Conservation (phyloP, 1,140 invertebrate genomes). For the Papilio polytes region DNA sequence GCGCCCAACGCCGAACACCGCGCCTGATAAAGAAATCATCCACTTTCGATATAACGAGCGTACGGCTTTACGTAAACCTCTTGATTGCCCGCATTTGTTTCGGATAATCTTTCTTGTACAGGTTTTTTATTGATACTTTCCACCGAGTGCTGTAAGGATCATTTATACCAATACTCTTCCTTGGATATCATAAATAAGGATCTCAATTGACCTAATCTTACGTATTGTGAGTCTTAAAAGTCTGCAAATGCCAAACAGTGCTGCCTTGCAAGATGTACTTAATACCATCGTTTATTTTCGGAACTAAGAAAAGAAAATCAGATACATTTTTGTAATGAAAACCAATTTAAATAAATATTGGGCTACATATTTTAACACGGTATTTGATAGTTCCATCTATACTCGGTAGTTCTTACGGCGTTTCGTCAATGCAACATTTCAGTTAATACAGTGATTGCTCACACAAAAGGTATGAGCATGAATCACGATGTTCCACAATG, state of each 20-base stretch:
- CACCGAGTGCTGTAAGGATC: neutral
- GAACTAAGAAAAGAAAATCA: neutral
- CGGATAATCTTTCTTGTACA: neutral
- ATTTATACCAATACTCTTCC: neutral
- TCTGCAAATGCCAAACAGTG: neutral
- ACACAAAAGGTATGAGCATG: conserved; percentile 58
- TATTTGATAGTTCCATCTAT: neutral
- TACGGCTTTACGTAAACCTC: conserved; percentile 52
- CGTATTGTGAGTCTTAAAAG: neutral
- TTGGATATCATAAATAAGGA: neutral
- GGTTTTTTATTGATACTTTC: neutral
- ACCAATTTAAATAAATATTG: neutral
- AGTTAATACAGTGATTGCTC: neutral
- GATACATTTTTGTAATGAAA: neutral
- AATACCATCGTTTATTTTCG: neutral
- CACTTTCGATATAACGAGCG: conserved; percentile 69
- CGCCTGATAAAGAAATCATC: conserved; percentile 76
- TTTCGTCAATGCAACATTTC: neutral
- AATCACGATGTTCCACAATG: conserved; percentile 66
- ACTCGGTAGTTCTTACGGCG: conserved; percentile 9
- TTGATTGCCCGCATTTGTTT: conserved; percentile 61
- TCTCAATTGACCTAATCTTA: neutral
- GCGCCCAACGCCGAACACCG: conserved; percentile 45
- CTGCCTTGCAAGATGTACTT: neutral
- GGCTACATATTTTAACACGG: neutral